Percentiles rank a stretch among this genome's conserved stretches.
These are phyloP conservation scores for Sardina pilchardus DNA, from an alignment of 2,113 vertebrate species.

Conservation along the genomic window DNA sequence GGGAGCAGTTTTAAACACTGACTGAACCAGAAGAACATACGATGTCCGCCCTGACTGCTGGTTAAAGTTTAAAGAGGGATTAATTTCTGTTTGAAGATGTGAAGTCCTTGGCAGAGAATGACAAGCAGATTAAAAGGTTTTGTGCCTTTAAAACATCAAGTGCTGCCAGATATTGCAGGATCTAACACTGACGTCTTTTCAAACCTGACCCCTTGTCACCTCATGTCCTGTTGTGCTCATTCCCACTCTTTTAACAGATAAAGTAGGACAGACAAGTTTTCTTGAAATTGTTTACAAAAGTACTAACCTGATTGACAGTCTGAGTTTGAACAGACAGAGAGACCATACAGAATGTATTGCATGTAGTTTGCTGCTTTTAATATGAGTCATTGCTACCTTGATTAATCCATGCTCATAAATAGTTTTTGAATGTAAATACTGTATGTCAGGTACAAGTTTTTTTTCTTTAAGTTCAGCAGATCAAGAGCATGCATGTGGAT, in stretches of 20 bases:
- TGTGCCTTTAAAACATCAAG: constrained; percentile 1
- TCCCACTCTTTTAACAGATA: neutral
- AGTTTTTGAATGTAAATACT: too few species aligned
- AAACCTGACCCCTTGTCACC: neutral
- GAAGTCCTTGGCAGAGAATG: too few species aligned
- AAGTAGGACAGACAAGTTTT: neutral
- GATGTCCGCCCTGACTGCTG: neutral
- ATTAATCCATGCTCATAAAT: too few species aligned
- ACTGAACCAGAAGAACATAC: neutral
- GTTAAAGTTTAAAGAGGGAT: neutral
- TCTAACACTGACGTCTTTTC: neutral
- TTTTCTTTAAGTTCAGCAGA: neutral
- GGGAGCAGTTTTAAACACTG: neutral
- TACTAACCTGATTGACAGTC: too few species aligned
- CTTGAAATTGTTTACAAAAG: neutral
- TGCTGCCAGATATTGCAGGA: neutral
- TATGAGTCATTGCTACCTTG: too few species aligned
- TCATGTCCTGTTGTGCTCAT: neutral
- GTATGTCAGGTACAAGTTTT: too few species aligned
- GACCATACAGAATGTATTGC: too few species aligned
- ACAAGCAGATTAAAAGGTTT: constrained; percentile 1
- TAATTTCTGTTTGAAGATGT: constrained; percentile 11
- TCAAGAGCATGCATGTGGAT: neutral
- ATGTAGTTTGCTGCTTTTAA: too few species aligned
- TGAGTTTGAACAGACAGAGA: neutral